A percentile compares a stretch with the other conserved stretches of the same genome.
These are phyloP conservation scores for Chrysodeixis includens DNA, from an alignment of 2,888 invertebrate genomes.

Conservation along the genomic window DNA sequence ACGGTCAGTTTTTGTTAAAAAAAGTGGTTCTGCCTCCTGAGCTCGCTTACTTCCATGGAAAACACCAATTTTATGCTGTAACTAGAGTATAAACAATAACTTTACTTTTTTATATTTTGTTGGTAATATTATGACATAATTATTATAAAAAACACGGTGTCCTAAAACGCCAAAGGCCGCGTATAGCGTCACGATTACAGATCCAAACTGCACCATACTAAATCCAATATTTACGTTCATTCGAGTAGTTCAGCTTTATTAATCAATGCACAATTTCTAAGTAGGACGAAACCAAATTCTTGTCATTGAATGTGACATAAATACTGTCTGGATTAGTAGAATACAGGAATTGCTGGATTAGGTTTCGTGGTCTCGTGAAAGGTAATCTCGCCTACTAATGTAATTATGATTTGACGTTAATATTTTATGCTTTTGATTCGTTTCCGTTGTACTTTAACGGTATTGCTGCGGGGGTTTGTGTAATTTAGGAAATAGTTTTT, in stretches of 20 bases:
- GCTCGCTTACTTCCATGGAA: neutral
- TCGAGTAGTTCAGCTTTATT: too few species aligned
- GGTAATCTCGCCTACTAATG: constrained; percentile 38
- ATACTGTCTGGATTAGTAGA: constrained; percentile 29
- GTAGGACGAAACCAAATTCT: neutral
- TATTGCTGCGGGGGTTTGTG: neutral
- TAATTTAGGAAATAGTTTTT: neutral
- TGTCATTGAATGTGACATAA: constrained; percentile 22
- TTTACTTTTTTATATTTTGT: neutral
- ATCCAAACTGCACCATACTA: too few species aligned
- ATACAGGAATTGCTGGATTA: constrained; percentile 39
- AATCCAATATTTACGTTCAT: too few species aligned
- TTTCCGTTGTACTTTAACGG: constrained; percentile 31
- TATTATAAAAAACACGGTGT: too few species aligned
- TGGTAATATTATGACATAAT: too few species aligned
- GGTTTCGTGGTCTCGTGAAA: constrained; percentile 49
- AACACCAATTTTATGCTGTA: neutral
- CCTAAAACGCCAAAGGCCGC: too few species aligned
- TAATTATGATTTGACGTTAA: constrained; percentile 44
- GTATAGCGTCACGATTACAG: too few species aligned
- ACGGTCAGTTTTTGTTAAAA: constrained; percentile 43
- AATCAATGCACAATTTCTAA: neutral
- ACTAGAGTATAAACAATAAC: neutral
- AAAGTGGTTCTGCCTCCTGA: constrained; percentile 52
- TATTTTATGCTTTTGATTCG: constrained; percentile 40